Base-by-base conservation (phyloP, 2,888 invertebrate genomes). In the Drosophila anomalata region DNA sequence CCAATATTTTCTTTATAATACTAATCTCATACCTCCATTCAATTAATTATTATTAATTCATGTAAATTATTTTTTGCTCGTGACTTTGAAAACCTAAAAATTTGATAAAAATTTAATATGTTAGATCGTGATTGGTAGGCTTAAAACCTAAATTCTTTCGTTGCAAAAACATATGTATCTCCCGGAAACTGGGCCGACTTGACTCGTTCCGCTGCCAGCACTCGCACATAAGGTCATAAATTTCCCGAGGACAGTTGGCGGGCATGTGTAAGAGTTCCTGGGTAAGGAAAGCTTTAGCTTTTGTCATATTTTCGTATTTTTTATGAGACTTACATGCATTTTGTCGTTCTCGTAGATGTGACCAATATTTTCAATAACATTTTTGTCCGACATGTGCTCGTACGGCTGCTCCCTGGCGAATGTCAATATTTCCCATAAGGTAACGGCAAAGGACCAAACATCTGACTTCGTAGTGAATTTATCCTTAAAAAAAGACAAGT, bases 371-470 rank as follows among this genome's bases (percentile, higher is more conserved):
- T 96, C 96, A 79, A 97, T 94, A 79, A 97, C 95, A 90, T 95
- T 95, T 88, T 96, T 95, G 92, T 97, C 97, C 71, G 93, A 94
- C 89, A 96, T 92, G 81, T 95, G 94, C 87, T 95, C 95, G 91
- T 95, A 97, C 7, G 97, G 97, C 90, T 96, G 96, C 87, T 96
- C 95, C 56, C 96, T 93, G 50, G 96, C 96, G 91, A 95, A 95
- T 41, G 96, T 96, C 89, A 97, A 92, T 77, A 97, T 95, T 92
- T 97, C 97, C 96, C 97, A 97, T 73, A 97, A 93, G 53, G 96
- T 95, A 62, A 97, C 96, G 47, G 96, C 97, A 90, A 97, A 97
- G 57, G 96, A 94, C 97, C 97, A 97, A 47, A 97, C 96, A 92
- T 97, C 97, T 79, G 96, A 96, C 91, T 96, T 96, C 53, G 95